Evolutionary conservation across 2,797 vertebrate species (phyloP).

Genomic region (Liparis tanakae): DNA sequence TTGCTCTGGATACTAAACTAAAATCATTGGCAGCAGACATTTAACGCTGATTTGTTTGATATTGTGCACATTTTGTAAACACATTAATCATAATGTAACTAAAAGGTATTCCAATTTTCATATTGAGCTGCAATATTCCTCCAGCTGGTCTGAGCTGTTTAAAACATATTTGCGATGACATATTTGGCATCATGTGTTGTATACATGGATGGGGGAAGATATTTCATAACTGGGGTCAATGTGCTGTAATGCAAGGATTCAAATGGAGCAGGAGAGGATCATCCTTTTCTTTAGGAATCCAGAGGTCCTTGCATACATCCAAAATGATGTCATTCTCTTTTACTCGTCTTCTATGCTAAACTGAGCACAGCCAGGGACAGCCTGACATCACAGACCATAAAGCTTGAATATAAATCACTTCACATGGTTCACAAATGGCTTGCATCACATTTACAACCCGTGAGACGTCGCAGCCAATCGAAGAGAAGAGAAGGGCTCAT

Average conservation of each 20-base stretch:
- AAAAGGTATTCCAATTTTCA: neutral
- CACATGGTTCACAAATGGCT: slow-evolving; percentile 54
- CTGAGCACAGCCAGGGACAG: slow-evolving; percentile 37
- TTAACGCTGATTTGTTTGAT: neutral
- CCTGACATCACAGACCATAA: slow-evolving; percentile 41
- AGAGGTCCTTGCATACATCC: slow-evolving; percentile 45
- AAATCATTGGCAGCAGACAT: neutral
- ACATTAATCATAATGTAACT: neutral
- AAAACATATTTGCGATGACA: slow-evolving; percentile 19
- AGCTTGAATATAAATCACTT: slow-evolving; percentile 42
- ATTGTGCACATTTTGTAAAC: neutral
- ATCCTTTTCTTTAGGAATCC: slow-evolving; percentile 56
- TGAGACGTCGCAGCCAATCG: slow-evolving; percentile 36
- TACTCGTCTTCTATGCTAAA: slow-evolving; percentile 38
- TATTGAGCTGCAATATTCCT: neutral
- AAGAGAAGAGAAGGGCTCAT: slow-evolving; percentile 18
- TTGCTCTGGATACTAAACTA: neutral
- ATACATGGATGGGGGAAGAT: slow-evolving; percentile 32
- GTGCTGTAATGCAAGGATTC: slow-evolving; percentile 21
- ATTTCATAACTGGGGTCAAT: slow-evolving; percentile 12
- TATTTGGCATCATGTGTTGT: slow-evolving; percentile 8
- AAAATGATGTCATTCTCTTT: slow-evolving; percentile 60
- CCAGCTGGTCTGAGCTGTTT: slow-evolving; percentile 16
- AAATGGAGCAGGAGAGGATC: slow-evolving; percentile 54
- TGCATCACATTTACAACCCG: slow-evolving; percentile 45